Evolutionary conservation across 2,797 vertebrate species (phyloP).

Genomic region (Crypturellus tataupa): DNA sequence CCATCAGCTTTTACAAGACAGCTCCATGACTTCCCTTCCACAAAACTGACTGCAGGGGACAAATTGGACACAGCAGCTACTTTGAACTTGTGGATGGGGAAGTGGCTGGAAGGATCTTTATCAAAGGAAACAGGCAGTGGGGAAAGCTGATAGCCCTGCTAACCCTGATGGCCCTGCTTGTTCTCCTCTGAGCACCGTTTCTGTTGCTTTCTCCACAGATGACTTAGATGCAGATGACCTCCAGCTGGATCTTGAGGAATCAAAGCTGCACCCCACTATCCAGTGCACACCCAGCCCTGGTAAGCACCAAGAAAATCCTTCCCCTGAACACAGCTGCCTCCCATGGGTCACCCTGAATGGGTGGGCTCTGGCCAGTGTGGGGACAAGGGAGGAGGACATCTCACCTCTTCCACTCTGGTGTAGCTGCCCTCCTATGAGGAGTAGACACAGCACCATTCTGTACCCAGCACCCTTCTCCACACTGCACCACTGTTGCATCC

Average conservation of each 20-base stretch:
- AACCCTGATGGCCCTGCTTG: background rate
- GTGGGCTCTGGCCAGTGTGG: background rate
- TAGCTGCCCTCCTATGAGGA: background rate
- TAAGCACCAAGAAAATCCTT: constrained; percentile 69
- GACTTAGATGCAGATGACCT: constrained; percentile 93
- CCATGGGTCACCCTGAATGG: rapidly evolving
- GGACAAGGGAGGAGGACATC: background rate
- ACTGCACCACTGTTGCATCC: background rate
- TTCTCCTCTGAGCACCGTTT: background rate
- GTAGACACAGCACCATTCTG: background rate
- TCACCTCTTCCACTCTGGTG: background rate
- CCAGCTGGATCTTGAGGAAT: constrained; percentile 89
- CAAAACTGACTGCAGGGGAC: background rate
- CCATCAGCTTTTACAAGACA: background rate
- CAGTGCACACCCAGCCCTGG: constrained; percentile 94
- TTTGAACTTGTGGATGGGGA: background rate
- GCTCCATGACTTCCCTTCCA: background rate
- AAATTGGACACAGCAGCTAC: background rate
- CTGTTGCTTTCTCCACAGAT: constrained; percentile 80
- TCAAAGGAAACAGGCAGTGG: background rate
- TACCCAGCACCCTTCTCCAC: background rate
- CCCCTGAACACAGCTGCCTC: background rate
- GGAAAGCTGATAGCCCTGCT: background rate
- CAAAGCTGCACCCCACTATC: constrained; percentile 88
- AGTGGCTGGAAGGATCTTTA: background rate